Base-by-base conservation (phyloP, 2,888 invertebrate genomes). In the Morpho deidamia region DNA sequence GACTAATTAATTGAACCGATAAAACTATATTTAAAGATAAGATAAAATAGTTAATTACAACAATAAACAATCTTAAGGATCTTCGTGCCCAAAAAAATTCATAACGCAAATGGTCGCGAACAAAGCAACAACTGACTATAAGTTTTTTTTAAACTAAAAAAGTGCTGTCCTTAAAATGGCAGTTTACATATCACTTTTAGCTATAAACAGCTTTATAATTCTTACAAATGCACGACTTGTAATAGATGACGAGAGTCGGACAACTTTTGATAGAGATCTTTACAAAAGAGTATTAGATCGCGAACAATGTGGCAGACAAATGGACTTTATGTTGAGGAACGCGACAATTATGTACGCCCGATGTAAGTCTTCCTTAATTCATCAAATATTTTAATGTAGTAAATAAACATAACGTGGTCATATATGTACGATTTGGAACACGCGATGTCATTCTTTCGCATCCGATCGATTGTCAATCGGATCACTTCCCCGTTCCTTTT, bases 271-370 rank as follows among this genome's bases (percentile, higher is more conserved):
- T 61, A 59, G 60, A 43, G 67, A 71, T 55, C 64, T 81, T 39
- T 80, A 71, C 61, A 67, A 76, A 59, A 63, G 70, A 52, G 79
- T 74, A 9, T 56, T 83, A 32, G 70, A 84, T 65, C 55, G 68
- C 9, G 69, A 72, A 38, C 43, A 76, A 40, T 84, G 83, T 64
- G 56, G 66, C n/a, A 58, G 69, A 23, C 83, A 84, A 59, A 58
- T 83, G 11, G 48, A 54, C 2, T 74, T 72, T 55, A 66, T 83
- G 9, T 46, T 59, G 7, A 59, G 58, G 7, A 70, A 74, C 55
- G 61, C 72, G 54, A 62, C 66, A 0, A 7, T 61, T 2, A 60
- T 81, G 12, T 54, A 70, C 33, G 44, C 67, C 34, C 61, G 66
- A 67, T 81, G 83, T 83, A 65, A 83, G 83, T 54, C 23, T 81